phyloP scores from a whole-genome alignment of 2,888 invertebrate genomes.

The Cephus sareptanus region DNA sequence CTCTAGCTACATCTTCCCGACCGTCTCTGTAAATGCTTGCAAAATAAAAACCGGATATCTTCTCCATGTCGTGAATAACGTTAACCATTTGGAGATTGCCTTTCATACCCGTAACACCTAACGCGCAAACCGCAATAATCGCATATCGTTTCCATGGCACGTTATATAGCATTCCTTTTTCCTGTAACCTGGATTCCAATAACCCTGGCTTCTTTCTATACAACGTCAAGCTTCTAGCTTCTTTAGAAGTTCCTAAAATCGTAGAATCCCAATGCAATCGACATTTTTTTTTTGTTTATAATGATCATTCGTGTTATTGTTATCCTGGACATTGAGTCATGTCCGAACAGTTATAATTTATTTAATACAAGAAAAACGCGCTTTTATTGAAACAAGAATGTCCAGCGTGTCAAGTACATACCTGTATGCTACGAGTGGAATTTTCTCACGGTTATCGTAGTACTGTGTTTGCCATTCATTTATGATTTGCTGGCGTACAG shows the following conservation, averaged over 20 bases:
- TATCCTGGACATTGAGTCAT: not conserved
- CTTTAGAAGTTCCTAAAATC: not conserved
- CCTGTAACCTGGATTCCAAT: not conserved
- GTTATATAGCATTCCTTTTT: not conserved
- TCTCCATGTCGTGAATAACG: not conserved
- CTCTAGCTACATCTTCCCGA: not conserved
- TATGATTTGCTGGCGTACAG: constrained; percentile 63
- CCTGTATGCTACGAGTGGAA: not conserved
- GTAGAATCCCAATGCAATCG: not conserved
- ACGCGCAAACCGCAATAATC: not conserved
- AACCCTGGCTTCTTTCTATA: not conserved
- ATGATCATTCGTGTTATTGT: not conserved
- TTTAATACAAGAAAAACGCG: not conserved
- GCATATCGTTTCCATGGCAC: not conserved
- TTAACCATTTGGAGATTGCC: not conserved
- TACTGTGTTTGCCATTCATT: constrained; percentile 57
- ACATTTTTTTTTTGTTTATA: not conserved
- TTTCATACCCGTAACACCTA: not conserved
- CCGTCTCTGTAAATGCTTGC: not conserved
- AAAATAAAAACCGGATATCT: not conserved
- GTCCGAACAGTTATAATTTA: not conserved
- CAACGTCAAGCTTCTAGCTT: not conserved
- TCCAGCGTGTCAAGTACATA: not conserved
- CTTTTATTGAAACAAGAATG: not conserved
- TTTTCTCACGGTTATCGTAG: constrained; percentile 26